Percentiles rank a stretch among this genome's conserved stretches.
These are phyloP conservation scores for Saxidomus purpurata DNA, from an alignment of 1,140 invertebrate species.

Conservation along the genomic window DNA sequence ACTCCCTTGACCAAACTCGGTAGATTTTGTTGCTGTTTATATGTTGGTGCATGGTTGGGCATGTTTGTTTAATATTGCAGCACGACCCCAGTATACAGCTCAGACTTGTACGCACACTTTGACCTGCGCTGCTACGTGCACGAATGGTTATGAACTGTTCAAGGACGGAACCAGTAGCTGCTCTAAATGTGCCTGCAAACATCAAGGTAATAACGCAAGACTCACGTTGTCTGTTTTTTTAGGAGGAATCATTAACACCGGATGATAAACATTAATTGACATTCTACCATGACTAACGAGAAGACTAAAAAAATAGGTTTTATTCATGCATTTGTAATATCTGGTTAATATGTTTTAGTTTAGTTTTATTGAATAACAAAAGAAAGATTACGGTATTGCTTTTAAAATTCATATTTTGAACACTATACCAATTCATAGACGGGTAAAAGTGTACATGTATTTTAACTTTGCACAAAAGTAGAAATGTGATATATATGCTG, in stretches of 20 bases:
- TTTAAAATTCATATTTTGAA: neutral
- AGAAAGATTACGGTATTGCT: neutral
- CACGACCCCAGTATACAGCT: slow-evolving; percentile 32
- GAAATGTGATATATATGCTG: too few species aligned
- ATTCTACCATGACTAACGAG: neutral
- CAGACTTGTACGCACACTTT: slow-evolving; percentile 51
- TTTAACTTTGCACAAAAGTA: neutral
- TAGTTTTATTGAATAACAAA: too few species aligned
- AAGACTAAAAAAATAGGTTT: neutral
- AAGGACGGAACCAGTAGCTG: slow-evolving; percentile 24
- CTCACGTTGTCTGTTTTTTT: neutral
- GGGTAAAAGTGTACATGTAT: too few species aligned
- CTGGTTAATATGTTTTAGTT: too few species aligned
- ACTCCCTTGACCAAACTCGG: too few species aligned
- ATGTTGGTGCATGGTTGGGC: too few species aligned
- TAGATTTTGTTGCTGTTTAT: too few species aligned
- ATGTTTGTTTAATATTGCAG: too few species aligned
- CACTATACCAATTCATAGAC: too few species aligned
- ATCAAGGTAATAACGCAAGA: neutral
- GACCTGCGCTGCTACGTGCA: slow-evolving; percentile 42
- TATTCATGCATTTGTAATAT: too few species aligned
- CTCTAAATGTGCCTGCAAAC: slow-evolving; percentile 48
- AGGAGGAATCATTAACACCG: too few species aligned
- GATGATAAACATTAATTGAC: too few species aligned
- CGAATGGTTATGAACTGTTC: slow-evolving; percentile 43